Conservation (phyloP, 2,888 invertebrate genomes). For the Cerastis rubricosa region DNA sequence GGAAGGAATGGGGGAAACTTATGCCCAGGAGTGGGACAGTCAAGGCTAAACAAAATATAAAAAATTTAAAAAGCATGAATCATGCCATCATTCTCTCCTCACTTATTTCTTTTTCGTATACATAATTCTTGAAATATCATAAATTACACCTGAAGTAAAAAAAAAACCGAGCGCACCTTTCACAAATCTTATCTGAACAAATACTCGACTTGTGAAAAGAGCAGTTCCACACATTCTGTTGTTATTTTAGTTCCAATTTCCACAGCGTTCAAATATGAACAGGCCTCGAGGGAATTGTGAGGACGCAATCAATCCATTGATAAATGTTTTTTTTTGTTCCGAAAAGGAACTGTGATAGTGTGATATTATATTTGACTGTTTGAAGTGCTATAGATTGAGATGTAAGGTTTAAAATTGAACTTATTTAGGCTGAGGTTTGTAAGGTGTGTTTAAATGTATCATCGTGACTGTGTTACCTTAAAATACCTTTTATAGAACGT, state of each 20-base stretch:
- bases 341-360: conserved; percentile 21
- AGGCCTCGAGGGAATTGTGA: conserved; percentile 38
- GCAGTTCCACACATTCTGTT: conserved; percentile 40
- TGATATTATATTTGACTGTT: neutral
- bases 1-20: too few species aligned
- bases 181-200: conserved; percentile 41
- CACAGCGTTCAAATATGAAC: conserved; percentile 65
- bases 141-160: neutral
- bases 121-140: neutral
- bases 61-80: too few species aligned
- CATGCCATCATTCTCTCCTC: too few species aligned
- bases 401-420: neutral
- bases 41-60: too few species aligned
- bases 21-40: too few species aligned
- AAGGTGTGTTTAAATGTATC: neutral
- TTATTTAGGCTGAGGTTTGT: too few species aligned
- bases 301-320: conserved; percentile 56
- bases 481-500: neutral
- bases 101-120: too few species aligned
- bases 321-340: conserved; percentile 47
- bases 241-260: conserved; percentile 67
- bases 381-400: neutral
- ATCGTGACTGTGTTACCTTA: neutral
- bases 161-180: conserved; percentile 7
- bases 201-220: conserved; percentile 41